Conservation (phyloP, 2,797 vertebrate species). For the Trachurus trachurus region DNA sequence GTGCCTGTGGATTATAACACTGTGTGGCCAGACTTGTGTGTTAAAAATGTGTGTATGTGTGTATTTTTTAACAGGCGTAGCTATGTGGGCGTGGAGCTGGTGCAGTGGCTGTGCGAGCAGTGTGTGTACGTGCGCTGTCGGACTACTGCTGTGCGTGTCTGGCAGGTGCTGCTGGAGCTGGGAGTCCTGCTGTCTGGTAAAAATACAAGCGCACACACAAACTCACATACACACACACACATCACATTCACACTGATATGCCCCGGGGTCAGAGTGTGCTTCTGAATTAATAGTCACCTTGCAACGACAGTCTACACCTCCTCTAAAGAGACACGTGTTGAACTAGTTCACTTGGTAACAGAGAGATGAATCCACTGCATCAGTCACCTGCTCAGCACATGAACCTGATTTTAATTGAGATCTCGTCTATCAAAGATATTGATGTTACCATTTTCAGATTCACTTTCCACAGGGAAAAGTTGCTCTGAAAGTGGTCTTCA, state of each 20-base stretch:
- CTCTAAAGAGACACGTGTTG: slow-evolving; percentile 19
- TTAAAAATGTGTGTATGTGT: slow-evolving; percentile 50
- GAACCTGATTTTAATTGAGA: slow-evolving; percentile 25
- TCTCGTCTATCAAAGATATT: slow-evolving; percentile 4
- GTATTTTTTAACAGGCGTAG: slow-evolving; percentile 88
- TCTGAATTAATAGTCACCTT: slow-evolving; percentile 42
- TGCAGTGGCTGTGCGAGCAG: slow-evolving; percentile 96
- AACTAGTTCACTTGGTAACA: slow-evolving; percentile 5
- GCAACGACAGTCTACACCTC: slow-evolving; percentile 28
- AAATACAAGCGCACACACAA: slow-evolving; percentile 39
- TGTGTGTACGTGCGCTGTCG: slow-evolving; percentile 94
- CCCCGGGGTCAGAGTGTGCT: slow-evolving; percentile 15
- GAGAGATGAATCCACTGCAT: slow-evolving; percentile 25
- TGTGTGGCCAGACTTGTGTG: slow-evolving; percentile 24
- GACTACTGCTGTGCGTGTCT: slow-evolving; percentile 92
- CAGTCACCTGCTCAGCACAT: slow-evolving; percentile 20
- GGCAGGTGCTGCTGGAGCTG: slow-evolving; percentile 97
- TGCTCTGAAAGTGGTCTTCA: background rate
- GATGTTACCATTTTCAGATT: background rate
- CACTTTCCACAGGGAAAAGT: slow-evolving; percentile 7
- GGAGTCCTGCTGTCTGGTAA: slow-evolving; percentile 96
- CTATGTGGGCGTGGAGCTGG: slow-evolving; percentile 95
- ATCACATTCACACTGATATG: background rate
- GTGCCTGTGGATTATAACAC: slow-evolving; percentile 25
- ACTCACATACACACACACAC: background rate